Base-by-base conservation (phyloP, 2,113 vertebrate species). In the Jacana jacana region DNA sequence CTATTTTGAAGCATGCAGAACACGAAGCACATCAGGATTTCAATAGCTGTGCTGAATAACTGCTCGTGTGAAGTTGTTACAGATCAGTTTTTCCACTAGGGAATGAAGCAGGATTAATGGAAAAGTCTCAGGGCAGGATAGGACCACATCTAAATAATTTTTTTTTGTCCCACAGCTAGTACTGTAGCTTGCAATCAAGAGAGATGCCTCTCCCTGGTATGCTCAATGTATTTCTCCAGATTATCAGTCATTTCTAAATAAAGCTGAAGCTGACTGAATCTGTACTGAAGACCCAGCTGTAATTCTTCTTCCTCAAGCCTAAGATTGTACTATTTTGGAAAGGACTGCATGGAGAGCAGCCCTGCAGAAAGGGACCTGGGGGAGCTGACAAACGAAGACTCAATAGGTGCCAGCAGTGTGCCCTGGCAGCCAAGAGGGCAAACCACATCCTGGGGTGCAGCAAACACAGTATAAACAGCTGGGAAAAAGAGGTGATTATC, bases 361-460 rank as follows among this genome's bases (percentile, higher is more conserved):
- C 19, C 16, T 42, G 18, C 17, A 69, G 69, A 48, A 30, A 42
- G 13, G 5, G 30, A 33, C 23, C 10, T 86, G 7, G 8, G 19
- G 7, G 1, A 18, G 13, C 7, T 57, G n/a, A 15, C 0, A 3
- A 7, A 20, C 39, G 40, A 24, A 57, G 19, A 30, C 12, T 61
- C 51, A 24, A 0, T n/a, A 7, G 2, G 37, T 52, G 46, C 17
- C 46, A 75, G 31, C 27, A 8, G 7, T 16, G 27, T 52, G 35
- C 2, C 10, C 22, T 48, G 27, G 6, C 30, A 66, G 33, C 11
- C 55, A 42, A 39, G n/a, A 57, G 15, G 20, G 19, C 23, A 65
- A 88, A 55, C 2, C 0, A 1, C 28, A 40, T 20, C 24, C 12
- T 39, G 33, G 4, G 3, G 1, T 24, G 13, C 48, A 49, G 30